Conservation (phyloP, 1,140 invertebrate species). For the Pseudomyrmex flavicornis region DNA sequence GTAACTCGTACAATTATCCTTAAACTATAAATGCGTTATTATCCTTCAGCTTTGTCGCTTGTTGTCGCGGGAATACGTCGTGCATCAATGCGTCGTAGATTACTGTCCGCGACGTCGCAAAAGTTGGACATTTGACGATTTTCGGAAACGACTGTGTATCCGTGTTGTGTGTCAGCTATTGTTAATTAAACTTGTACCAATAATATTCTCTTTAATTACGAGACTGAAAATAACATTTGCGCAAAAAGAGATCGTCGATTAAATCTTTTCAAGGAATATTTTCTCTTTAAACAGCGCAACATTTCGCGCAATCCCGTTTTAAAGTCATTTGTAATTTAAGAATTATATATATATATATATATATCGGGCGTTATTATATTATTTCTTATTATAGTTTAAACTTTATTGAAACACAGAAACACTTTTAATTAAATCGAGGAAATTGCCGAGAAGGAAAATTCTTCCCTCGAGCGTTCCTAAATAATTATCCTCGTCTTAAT, state of each 20-base stretch:
- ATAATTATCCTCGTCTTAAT: not conserved
- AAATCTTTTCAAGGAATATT: not conserved
- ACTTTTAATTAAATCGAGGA: slow-evolving; percentile 41
- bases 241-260: not conserved
- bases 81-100: not conserved
- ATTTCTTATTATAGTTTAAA: not conserved
- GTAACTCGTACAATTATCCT: slow-evolving; percentile 36
- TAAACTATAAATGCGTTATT: slow-evolving; percentile 12
- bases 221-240: not conserved
- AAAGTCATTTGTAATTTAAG: not conserved
- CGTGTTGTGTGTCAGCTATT: not conserved
- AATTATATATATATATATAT: too few species aligned
- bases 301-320: not conserved
- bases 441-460: not conserved
- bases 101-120: slow-evolving; percentile 12
- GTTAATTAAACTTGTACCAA: slow-evolving; percentile 1
- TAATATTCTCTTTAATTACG: slow-evolving; percentile 22
- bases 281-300: slow-evolving; percentile 25
- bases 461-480: not conserved
- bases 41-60: slow-evolving; percentile 33
- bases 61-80: not conserved
- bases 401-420: slow-evolving; percentile 34
- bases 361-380: too few species aligned
- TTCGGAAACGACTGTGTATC: not conserved
- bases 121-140: slow-evolving; percentile 10